Evolutionary conservation across 2,113 vertebrate species (phyloP), one percentile per base, ranked within the genome.

Genomic region (Poicephalus gulielmi): DNA sequence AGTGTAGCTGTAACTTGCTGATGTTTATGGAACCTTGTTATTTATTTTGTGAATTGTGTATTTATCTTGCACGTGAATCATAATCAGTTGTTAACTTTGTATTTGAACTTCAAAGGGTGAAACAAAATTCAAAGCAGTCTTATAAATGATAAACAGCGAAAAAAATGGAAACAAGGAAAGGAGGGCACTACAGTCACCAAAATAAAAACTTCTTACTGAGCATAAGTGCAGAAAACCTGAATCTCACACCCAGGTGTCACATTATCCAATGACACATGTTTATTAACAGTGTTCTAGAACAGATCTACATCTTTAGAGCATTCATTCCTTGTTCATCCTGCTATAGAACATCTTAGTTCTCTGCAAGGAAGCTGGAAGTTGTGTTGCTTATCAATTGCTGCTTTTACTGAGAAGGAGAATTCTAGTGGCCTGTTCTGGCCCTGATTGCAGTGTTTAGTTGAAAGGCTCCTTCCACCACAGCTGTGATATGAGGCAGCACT

Each of bases 301-400:
- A 30, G 22, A 27, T 46, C 41, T 75, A 10, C 20, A 5, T 41
- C 53, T 86, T 47, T 53, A 53, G 19, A 64, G 17, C 13, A 18
- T 88, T 47, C 13, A 25, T 23, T 49, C 28, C 47, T 69, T 31
- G 6, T 69, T 71, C 22, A n/a, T 52, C 0, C 0, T 77, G 63
- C 55, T 88, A 27, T 7, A 63, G 50, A 90, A 44, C 23, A 70
- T 64, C 33, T 69, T 66, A 8, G 17, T 52, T 83, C 49, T 83
- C 33, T 73, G n/a, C 35, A 73, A 62, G 74, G 43, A 93, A 71
- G 59, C 33, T 75, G 67, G 73, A 82, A 96, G 49, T 83, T 11
- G 17, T 73, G 28, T 17, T 88, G 16, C 50, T 83, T 81, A 75
- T 91, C 44, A 68, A 4, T 41, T 75, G 43, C 19, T 73, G 71